phyloP scores from a whole-genome alignment of 2,888 invertebrate genomes.

The Phrixothrix hirtus region DNA sequence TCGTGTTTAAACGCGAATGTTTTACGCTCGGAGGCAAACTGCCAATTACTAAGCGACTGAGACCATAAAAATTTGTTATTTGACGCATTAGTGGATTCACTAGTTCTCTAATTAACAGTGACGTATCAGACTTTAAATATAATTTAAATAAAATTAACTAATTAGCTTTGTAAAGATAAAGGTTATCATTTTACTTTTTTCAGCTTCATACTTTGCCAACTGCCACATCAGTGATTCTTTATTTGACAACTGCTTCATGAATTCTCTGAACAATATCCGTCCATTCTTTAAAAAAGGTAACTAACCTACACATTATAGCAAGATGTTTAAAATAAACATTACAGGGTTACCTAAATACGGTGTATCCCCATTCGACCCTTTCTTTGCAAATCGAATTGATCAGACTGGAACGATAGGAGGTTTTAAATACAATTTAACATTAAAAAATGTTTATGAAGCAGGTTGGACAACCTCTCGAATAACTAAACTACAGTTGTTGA shows the following conservation, averaged over 20 bases:
- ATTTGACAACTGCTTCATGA: slow-evolving; percentile 74
- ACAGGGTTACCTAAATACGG: slow-evolving; percentile 73
- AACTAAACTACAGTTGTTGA: slow-evolving; percentile 69
- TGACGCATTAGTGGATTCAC: too few species aligned
- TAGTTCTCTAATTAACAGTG: too few species aligned
- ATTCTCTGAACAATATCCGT: slow-evolving; percentile 71
- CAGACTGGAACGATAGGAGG: slow-evolving; percentile 66
- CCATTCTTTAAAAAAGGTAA: slow-evolving; percentile 73
- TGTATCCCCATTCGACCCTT: slow-evolving; percentile 78
- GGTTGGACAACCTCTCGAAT: slow-evolving; percentile 79
- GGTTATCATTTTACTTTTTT: too few species aligned
- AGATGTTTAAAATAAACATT: slow-evolving; percentile 18
- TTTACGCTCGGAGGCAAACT: too few species aligned
- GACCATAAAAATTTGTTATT: too few species aligned
- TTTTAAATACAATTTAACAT: slow-evolving; percentile 69
- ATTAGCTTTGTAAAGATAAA: too few species aligned
- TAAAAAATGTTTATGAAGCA: slow-evolving; percentile 74
- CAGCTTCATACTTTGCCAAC: slow-evolving; percentile 57
- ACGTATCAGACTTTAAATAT: too few species aligned
- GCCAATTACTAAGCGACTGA: too few species aligned
- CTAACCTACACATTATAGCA: slow-evolving; percentile 3
- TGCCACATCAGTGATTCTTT: slow-evolving; percentile 66
- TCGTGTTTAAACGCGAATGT: too few species aligned
- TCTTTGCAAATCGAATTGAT: slow-evolving; percentile 68
- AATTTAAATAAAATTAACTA: too few species aligned